Evolutionary conservation across 2,888 invertebrate genomes (phyloP).

Genomic region (Capitulum mitella): DNA sequence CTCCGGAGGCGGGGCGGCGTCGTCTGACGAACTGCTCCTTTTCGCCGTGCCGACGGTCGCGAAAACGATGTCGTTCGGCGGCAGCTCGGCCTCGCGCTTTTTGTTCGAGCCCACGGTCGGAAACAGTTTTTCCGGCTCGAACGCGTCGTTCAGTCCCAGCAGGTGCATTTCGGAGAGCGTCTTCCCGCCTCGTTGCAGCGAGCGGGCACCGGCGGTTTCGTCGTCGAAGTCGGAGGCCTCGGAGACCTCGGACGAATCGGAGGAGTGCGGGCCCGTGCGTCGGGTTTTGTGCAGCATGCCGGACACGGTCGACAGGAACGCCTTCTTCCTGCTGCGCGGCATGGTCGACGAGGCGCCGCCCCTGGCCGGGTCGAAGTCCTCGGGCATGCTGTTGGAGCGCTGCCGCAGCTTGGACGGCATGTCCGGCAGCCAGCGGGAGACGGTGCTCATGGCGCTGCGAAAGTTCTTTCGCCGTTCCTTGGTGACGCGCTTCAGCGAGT

Average conservation of each 20-base stretch:
- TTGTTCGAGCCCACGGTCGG: constrained; percentile 9
- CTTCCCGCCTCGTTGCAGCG: neutral
- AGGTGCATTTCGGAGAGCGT: neutral
- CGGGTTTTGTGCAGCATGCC: constrained; percentile 78
- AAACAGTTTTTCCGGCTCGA: neutral
- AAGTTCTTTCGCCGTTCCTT: constrained; percentile 74
- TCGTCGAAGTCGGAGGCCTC: neutral
- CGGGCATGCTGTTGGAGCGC: constrained; percentile 4
- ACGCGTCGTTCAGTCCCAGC: neutral
- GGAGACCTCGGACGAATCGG: constrained; percentile 16
- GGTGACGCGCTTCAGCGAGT: constrained; percentile 67
- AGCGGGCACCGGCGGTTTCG: neutral
- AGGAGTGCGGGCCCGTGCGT: constrained; percentile 49
- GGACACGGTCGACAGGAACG: constrained; percentile 73
- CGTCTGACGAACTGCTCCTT: constrained; percentile 35
- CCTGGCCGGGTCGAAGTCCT: neutral
- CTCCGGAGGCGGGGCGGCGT: constrained; percentile 45
- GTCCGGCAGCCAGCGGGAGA: constrained; percentile 69
- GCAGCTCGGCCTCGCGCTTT: neutral
- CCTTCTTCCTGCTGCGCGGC: constrained; percentile 63
- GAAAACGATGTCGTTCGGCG: constrained; percentile 6
- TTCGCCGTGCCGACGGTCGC: constrained; percentile 38
- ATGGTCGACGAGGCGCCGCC: constrained; percentile 42
- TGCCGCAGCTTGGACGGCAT: constrained; percentile 46
- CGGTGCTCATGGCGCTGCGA: constrained; percentile 57